These are phyloP conservation scores for Zaprionus nigranus DNA, from an alignment of 1,140 invertebrate genomes.

Conservation along the genomic window DNA sequence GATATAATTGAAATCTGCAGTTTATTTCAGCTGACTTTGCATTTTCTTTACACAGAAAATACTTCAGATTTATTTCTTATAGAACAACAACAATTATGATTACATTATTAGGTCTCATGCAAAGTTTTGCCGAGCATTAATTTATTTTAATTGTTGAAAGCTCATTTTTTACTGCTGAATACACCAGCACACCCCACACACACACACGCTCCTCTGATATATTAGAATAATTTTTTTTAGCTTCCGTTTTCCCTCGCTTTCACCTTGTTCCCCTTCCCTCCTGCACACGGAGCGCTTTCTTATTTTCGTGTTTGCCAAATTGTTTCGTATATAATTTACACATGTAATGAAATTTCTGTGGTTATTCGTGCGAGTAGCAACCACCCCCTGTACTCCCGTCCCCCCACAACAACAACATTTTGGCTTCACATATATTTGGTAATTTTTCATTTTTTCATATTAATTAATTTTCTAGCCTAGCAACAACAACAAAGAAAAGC, in stretches of 20 bases:
- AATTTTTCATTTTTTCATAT: slow-evolving; percentile 59
- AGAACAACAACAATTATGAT: background rate
- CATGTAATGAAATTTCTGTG: slow-evolving; percentile 74
- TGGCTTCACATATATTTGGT: slow-evolving; percentile 49
- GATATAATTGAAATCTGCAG: too few relatives aligned
- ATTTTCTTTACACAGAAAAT: background rate
- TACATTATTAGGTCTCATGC: background rate
- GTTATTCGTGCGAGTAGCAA: slow-evolving; percentile 42
- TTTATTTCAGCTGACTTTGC: too few relatives aligned
- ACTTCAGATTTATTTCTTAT: background rate
- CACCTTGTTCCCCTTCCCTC: too few relatives aligned
- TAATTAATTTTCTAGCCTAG: slow-evolving; percentile 59
- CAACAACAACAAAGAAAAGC: slow-evolving; percentile 16
- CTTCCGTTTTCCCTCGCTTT: slow-evolving; percentile 10
- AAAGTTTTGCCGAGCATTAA: slow-evolving; percentile 9
- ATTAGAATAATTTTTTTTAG: slow-evolving; percentile 38
- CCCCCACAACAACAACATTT: slow-evolving; percentile 19
- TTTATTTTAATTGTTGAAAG: slow-evolving; percentile 18
- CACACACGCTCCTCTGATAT: background rate
- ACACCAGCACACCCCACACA: background rate
- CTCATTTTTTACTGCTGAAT: slow-evolving; percentile 14
- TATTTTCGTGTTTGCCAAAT: slow-evolving; percentile 44
- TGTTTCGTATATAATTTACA: slow-evolving; percentile 65
- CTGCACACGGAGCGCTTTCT: background rate
- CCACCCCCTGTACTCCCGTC: background rate